Conservation (phyloP, 23 tunicate species). For the Oikopleura dioica region DNA sequence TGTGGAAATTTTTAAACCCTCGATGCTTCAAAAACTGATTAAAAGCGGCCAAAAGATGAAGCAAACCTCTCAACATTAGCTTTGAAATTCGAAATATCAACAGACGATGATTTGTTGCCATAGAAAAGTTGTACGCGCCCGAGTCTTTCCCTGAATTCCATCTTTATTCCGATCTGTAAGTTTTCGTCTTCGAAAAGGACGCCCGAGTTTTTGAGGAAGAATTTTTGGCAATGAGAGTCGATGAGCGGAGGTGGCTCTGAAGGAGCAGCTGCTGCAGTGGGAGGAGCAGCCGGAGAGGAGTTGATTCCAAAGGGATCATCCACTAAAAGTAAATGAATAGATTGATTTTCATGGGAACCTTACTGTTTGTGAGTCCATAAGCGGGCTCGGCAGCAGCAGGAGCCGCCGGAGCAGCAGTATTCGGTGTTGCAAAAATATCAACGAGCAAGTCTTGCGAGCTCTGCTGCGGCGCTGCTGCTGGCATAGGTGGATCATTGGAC, state of each 20-base stretch:
- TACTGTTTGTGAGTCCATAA: no score
- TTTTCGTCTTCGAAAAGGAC: constrained; percentile 40
- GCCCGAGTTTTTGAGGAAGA: constrained; percentile 56
- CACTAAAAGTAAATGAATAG: neutral
- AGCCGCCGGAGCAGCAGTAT: neutral
- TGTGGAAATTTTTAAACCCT: neutral
- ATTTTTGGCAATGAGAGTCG: constrained; percentile 13
- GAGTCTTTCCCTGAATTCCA: constrained; percentile 53
- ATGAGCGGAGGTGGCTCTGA: neutral
- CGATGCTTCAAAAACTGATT: neutral
- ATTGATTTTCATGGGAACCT: no score
- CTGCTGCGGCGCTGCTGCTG: constrained; percentile 19
- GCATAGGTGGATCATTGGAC: neutral
- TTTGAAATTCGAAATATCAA: neutral
- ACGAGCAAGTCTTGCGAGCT: constrained; percentile 17
- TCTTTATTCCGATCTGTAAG: constrained; percentile 61
- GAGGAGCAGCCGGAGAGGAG: neutral
- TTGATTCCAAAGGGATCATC: neutral
- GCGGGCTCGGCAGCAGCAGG: no score
- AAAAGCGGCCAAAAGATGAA: neutral
- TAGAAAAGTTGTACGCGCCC: constrained; percentile 69
- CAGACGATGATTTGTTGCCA: constrained; percentile 52
- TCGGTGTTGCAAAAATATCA: constrained; percentile 19
- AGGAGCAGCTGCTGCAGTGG: neutral
- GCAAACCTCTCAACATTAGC: neutral